These are phyloP conservation scores for Oligia fasciuncula DNA, from an alignment of 2,888 invertebrate species.

Conservation along the genomic window DNA sequence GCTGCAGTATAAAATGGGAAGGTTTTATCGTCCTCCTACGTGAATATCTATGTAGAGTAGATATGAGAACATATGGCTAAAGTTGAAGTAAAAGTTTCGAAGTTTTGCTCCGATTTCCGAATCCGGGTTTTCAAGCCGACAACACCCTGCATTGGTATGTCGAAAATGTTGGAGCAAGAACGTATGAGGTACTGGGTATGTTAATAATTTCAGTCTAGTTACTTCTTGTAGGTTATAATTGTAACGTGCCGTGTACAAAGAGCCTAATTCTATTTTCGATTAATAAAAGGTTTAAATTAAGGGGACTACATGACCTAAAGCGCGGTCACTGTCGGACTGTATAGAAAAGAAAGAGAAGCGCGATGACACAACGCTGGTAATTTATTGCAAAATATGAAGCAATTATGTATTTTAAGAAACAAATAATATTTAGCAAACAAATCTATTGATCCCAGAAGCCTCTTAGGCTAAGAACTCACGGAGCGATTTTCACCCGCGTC, in stretches of 20 bases:
- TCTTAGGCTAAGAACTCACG: too few species aligned
- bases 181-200: not conserved
- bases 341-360: too few species aligned
- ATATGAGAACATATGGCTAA: slow-evolving; percentile 6
- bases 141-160: slow-evolving; percentile 10
- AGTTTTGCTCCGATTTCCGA: slow-evolving; percentile 31
- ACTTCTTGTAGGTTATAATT: not conserved
- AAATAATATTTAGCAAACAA: not conserved
- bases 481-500: too few species aligned
- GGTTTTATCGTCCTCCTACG: not conserved
- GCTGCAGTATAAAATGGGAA: not conserved
- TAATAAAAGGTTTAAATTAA: too few species aligned
- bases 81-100: slow-evolving; percentile 33
- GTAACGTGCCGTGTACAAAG: too few species aligned
- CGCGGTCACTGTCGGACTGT: too few species aligned
- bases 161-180: slow-evolving; percentile 19
- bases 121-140: slow-evolving; percentile 25
- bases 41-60: slow-evolving; percentile 1
- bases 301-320: too few species aligned
- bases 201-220: not conserved
- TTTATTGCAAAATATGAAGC: too few species aligned
- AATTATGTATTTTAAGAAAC: not conserved
- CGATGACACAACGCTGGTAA: too few species aligned
- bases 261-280: too few species aligned
- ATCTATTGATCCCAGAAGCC: not conserved